Evolutionary conservation across 2,888 invertebrate species (phyloP), one percentile per base, ranked within the genome.

Genomic region (Papilio elwesi): DNA sequence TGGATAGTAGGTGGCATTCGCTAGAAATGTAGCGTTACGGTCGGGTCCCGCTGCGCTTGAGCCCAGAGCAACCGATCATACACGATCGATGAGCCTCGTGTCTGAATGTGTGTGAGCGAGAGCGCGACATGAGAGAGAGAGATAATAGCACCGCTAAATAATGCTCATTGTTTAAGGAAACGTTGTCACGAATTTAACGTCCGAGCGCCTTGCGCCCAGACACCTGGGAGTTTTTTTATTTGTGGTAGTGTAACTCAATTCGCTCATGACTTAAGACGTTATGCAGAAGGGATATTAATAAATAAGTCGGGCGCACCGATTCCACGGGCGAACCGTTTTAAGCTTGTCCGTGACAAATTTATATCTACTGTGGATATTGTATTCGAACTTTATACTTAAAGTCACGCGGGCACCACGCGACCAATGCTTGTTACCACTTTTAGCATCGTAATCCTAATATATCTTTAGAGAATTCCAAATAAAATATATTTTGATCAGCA

Each of bases 281-380:
- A 63, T 65, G 59, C 70, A 70, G 71, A 76, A 78, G 80, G 83
- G 85, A 89, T 88, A 82, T 87, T 80, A 86, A 84, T 90, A 88
- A 89, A 88, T 90, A 84, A 89, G 70, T 62, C 65, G 79, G 77
- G 77, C 79, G 80, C 81, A 82, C 81, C 81, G 83, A 86, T 86
- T 83, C 85, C 80, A 77, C n/a, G 49, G 76, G 78, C 77, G 81
- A 80, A 82, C 83, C 85, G 88, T 87, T 89, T 88, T 85, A 87
- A 84, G 85, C 82, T 81, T 87, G 89, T 86, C 90, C 78, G 73
- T 78, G 69, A 81, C 82, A 80, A 86, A 90, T 90, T 90, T 89
- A 90, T 87, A 80, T 78, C 74, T 75, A 75, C 72, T 69, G 73
- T 67, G 71, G 74, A 75, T 75, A 75, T 75, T 16, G 49, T 71